Percentiles rank a stretch among this genome's conserved stretches.
Evolutionary conservation across 2,888 invertebrate species (phyloP).

Genomic region (Synergus itoensis): DNA sequence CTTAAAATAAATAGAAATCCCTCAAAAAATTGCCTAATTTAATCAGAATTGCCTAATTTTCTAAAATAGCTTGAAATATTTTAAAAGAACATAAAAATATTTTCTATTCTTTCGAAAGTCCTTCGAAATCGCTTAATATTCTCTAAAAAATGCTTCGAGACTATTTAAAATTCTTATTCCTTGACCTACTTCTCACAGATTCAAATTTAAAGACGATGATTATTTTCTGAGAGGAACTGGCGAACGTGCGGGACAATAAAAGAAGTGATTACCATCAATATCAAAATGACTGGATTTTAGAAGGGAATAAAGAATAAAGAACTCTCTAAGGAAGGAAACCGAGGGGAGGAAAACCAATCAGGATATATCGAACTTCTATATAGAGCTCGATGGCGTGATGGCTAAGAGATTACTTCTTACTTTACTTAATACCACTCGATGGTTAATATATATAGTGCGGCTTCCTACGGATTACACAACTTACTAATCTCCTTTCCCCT

Average conservation of each 20-base stretch:
- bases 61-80: too few relatives aligned
- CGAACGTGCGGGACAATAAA: not conserved
- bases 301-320: slow-evolving; percentile 36
- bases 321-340: slow-evolving; percentile 48
- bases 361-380: slow-evolving; percentile 60
- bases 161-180: slow-evolving; percentile 5
- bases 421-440: slow-evolving; percentile 62
- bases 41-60: too few relatives aligned
- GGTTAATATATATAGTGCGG: slow-evolving; percentile 42
- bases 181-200: not conserved
- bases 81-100: too few relatives aligned
- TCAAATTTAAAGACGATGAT: not conserved
- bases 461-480: slow-evolving; percentile 41
- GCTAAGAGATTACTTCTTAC: slow-evolving; percentile 68
- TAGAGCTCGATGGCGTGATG: slow-evolving; percentile 67
- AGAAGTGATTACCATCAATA: slow-evolving; percentile 44
- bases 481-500: slow-evolving; percentile 10
- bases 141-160: not conserved
- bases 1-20: too few relatives aligned
- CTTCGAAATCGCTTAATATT: not conserved
- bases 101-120: too few relatives aligned
- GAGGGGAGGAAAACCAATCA: slow-evolving; percentile 64
- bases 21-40: too few relatives aligned
- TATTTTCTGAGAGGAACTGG: not conserved
- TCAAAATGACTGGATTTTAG: slow-evolving; percentile 44